phyloP scores from a whole-genome alignment of 2,113 vertebrate species.

The Hippocampus guttulatus region DNA sequence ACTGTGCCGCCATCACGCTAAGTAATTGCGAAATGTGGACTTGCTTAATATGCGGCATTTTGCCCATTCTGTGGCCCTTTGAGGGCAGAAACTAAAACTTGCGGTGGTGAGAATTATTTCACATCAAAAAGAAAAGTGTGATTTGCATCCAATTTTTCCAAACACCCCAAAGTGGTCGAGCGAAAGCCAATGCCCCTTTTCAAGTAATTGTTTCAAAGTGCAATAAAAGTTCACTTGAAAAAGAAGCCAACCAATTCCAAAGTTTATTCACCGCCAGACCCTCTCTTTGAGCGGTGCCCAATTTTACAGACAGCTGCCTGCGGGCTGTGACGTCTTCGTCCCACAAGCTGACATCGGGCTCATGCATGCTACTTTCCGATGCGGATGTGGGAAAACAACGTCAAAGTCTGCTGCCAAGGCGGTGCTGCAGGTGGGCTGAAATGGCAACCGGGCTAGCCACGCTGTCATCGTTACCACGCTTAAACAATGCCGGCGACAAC shows the following conservation, averaged over 20 bases:
- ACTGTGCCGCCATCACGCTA: no score
- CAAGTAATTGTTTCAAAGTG: no score
- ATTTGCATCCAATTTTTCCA: no score
- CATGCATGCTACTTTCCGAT: not conserved
- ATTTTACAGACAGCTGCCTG: not conserved
- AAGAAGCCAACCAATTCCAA: not conserved
- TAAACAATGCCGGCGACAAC: conserved; percentile 45
- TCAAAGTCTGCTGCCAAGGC: conserved; percentile 29
- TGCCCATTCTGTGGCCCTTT: no score
- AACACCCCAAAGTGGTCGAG: no score
- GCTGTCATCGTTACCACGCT: conserved; percentile 38
- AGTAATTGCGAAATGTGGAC: no score
- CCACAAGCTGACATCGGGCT: not conserved
- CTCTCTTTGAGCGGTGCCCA: not conserved
- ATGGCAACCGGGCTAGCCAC: conserved; percentile 23
- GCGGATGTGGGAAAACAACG: conserved; percentile 21
- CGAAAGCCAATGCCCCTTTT: no score
- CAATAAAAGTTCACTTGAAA: not conserved
- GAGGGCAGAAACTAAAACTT: no score
- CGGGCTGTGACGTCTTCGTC: not conserved
- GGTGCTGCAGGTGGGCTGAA: conserved; percentile 30
- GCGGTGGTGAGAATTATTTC: no score
- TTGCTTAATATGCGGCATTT: no score
- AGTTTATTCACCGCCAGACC: not conserved
- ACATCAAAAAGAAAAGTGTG: no score